These are phyloP conservation scores for Lucifuga dentata DNA, from an alignment of 2,113 vertebrate genomes.

Conservation along the genomic window DNA sequence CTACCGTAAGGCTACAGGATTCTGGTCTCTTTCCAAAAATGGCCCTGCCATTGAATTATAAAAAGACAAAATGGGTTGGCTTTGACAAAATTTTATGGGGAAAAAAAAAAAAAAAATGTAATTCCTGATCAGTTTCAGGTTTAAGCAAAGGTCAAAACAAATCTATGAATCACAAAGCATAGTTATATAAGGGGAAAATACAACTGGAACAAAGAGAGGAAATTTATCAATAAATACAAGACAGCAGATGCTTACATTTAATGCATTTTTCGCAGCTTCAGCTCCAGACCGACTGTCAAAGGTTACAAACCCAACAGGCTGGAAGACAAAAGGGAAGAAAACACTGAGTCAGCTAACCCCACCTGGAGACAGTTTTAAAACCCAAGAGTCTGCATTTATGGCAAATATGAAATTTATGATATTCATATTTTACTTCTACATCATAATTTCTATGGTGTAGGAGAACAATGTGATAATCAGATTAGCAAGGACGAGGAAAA, in stretches of 20 bases:
- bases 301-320: constrained; percentile 99
- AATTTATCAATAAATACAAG: not conserved
- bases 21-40: constrained; percentile 82
- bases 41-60: constrained; percentile 81
- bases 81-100: constrained; percentile 51
- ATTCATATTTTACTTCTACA: no score
- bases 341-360: constrained; percentile 6
- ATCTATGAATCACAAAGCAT: constrained; percentile 33
- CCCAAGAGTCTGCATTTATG: not conserved
- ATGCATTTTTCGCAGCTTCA: constrained; percentile 96
- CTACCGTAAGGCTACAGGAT: constrained; percentile 82
- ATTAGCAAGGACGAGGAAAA: not conserved
- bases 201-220: not conserved
- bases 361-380: not conserved
- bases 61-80: constrained; percentile 75
- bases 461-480: not conserved
- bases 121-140: constrained; percentile 37
- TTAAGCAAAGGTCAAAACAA: constrained; percentile 57
- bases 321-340: constrained; percentile 70
- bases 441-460: not conserved
- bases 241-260: constrained; percentile 89
- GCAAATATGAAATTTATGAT: not conserved
- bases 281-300: constrained; percentile 96
- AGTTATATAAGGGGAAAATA: not conserved
- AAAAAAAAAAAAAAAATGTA: constrained; percentile 2